These are phyloP conservation scores for Oryctes rhinoceros DNA, from an alignment of 1,140 invertebrate species.

Conservation along the genomic window DNA sequence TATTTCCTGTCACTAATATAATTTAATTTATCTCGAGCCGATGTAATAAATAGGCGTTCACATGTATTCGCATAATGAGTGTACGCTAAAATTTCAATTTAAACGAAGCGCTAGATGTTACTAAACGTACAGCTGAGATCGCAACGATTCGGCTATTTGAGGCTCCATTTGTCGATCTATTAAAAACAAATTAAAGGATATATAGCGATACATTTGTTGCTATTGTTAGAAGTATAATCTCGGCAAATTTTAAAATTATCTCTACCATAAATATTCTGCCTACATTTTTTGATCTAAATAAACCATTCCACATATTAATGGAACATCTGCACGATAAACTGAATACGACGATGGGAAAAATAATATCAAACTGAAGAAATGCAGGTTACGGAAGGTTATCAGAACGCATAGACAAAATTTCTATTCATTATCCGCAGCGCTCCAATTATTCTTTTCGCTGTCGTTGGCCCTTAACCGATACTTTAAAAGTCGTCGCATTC, in stretches of 20 bases:
- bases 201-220: too few relatives aligned
- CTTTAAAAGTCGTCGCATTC: neutral
- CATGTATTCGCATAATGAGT: too few relatives aligned
- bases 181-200: too few relatives aligned
- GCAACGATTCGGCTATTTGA: too few relatives aligned
- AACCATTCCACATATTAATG: neutral
- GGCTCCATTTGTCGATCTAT: too few relatives aligned
- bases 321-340: neutral
- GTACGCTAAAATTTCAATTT: too few relatives aligned
- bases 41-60: too few relatives aligned
- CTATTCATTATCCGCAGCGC: neutral
- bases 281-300: neutral
- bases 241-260: too few relatives aligned
- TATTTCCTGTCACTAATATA: neutral
- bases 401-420: neutral
- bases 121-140: too few relatives aligned
- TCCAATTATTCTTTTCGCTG: neutral
- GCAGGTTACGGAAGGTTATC: conserved; percentile 8
- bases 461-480: neutral
- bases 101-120: too few relatives aligned
- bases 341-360: neutral
- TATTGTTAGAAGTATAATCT: too few relatives aligned
- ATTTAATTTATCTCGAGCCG: neutral
- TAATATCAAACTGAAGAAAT: conserved; percentile 7
- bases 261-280: too few relatives aligned